phyloP scores from a whole-genome alignment of 2,888 invertebrate genomes.

The Aphelenchoides bicaudatus region DNA sequence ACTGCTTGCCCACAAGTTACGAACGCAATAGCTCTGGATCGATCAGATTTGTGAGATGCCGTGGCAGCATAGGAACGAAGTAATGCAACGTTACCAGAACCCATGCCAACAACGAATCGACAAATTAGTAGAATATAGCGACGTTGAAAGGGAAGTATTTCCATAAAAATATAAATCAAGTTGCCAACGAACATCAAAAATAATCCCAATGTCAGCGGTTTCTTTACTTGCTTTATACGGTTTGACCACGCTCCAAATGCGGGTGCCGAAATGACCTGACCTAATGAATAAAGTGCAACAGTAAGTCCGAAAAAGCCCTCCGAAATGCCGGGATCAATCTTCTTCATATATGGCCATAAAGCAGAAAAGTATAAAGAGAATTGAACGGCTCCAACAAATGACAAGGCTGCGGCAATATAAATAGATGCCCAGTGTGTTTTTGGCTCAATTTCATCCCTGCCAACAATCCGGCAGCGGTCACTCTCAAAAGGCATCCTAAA shows the following conservation, averaged over 20 bases:
- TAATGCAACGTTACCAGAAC: slow-evolving; percentile 61
- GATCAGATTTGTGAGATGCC: slow-evolving; percentile 60
- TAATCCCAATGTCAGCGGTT: slow-evolving; percentile 39
- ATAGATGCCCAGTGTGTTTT: slow-evolving; percentile 29
- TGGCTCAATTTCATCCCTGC: not conserved
- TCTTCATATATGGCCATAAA: slow-evolving; percentile 29
- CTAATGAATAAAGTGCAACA: slow-evolving; percentile 39
- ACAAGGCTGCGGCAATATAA: slow-evolving; percentile 25
- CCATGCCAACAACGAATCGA: slow-evolving; percentile 27
- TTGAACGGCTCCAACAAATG: slow-evolving; percentile 30
- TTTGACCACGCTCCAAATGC: slow-evolving; percentile 38
- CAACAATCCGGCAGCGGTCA: not conserved
- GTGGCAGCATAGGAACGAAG: slow-evolving; percentile 62
- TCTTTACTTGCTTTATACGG: slow-evolving; percentile 30
- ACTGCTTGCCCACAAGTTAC: slow-evolving; percentile 57
- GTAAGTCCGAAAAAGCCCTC: slow-evolving; percentile 40
- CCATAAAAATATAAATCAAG: slow-evolving; percentile 21
- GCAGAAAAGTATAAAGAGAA: slow-evolving; percentile 23
- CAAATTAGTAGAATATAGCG: slow-evolving; percentile 21
- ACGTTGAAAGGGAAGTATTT: slow-evolving; percentile 19
- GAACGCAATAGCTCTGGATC: slow-evolving; percentile 62
- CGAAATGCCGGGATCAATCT: slow-evolving; percentile 22
- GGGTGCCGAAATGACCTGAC: slow-evolving; percentile 39
- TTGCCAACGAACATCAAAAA: slow-evolving; percentile 50
- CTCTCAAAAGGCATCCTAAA: not conserved